Base-by-base conservation (phyloP, 2,113 vertebrate genomes). In the Hippolais icterina region DNA sequence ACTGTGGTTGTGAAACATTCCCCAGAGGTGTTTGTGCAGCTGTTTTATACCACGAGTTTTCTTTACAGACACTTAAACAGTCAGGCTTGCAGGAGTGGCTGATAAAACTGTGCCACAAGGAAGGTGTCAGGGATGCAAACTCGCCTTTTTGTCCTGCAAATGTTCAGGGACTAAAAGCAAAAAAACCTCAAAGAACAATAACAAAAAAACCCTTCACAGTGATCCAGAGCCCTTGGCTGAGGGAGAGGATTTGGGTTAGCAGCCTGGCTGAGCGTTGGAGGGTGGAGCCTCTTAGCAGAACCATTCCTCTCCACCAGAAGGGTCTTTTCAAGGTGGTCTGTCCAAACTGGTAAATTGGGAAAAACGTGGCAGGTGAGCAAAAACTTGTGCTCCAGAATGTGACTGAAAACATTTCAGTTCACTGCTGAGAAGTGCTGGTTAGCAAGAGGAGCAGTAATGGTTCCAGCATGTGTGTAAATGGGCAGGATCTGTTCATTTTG, bases 11-110 rank as follows among this genome's bases (percentile, higher is more conserved):
- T 57, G 76, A 65, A 90, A 57, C 44, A 86, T 75, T 57, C 76
- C 70, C 49, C 42, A 53, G 88, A 94, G 79, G 61, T 69, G 64
- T 54, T 83, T 82, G 52, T 78, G 71, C 90, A 92, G 69, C 86
- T 94, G 64, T 72, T 90, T 69, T 41, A n/a, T 53, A 47, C 46
- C n/a, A 18, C 0, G 1, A 29, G 33, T 47, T 94, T 89, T 76
- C 65, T 78, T 64, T 52, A 29, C 12, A 61, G 82, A 33, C 29
- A 21, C 59, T 65, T 50, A 10, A 68, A 35, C 18, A 28, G 33
- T 8, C 37, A 9, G 74, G 46, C 22, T 80, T 23, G 42, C 33
- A 84, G 60, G 37, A 49, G 39, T 0, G 1, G 54, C 76, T 92
- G 44, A 72, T 41, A 35, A 0, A 80, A 47, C 65, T 54, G 29